A percentile compares a stretch with the other conserved stretches of the same genome.
phyloP scores from a whole-genome alignment of 1,140 invertebrate genomes.

The Papilio polytes region DNA sequence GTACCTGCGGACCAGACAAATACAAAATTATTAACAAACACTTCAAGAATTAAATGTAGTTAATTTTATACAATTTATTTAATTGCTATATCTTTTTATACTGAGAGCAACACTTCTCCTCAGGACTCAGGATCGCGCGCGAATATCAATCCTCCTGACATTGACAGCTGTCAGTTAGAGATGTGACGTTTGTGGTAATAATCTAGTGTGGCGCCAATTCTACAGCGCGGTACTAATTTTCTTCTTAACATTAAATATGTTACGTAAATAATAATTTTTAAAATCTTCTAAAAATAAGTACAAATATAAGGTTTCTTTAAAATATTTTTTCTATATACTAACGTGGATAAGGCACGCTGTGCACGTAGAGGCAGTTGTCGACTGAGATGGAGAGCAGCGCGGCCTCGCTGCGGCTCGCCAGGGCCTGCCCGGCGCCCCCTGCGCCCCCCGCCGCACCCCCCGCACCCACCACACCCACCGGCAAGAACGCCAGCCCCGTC shows the following conservation, averaged over 20 bases:
- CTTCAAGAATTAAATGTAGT: too few relatives aligned
- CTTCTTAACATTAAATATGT: too few relatives aligned
- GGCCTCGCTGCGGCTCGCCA: slow-evolving; percentile 90
- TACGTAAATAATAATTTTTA: too few relatives aligned
- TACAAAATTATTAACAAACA: background rate
- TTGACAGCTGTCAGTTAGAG: too few relatives aligned
- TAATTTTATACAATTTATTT: too few relatives aligned
- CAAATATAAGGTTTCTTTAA: background rate
- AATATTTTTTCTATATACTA: slow-evolving; percentile 69
- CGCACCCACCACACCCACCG: slow-evolving; percentile 81
- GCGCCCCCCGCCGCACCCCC: slow-evolving; percentile 43
- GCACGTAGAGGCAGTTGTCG: slow-evolving; percentile 96
- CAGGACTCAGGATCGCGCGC: too few relatives aligned
- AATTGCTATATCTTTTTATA: too few relatives aligned
- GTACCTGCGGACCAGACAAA: slow-evolving; percentile 85
- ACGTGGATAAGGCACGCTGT: slow-evolving; percentile 94
- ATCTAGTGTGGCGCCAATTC: too few relatives aligned
- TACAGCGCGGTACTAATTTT: too few relatives aligned
- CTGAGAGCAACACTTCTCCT: too few relatives aligned
- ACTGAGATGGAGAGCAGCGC: slow-evolving; percentile 97
- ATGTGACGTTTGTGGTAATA: too few relatives aligned
- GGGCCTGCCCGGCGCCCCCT: slow-evolving; percentile 84
- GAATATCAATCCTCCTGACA: too few relatives aligned
- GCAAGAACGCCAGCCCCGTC: slow-evolving; percentile 95
- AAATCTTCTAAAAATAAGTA: background rate